Percentiles rank a stretch among this genome's conserved stretches.
phyloP scores from a whole-genome alignment of 2,888 invertebrate genomes.

The Ornithoptera alexandrae region DNA sequence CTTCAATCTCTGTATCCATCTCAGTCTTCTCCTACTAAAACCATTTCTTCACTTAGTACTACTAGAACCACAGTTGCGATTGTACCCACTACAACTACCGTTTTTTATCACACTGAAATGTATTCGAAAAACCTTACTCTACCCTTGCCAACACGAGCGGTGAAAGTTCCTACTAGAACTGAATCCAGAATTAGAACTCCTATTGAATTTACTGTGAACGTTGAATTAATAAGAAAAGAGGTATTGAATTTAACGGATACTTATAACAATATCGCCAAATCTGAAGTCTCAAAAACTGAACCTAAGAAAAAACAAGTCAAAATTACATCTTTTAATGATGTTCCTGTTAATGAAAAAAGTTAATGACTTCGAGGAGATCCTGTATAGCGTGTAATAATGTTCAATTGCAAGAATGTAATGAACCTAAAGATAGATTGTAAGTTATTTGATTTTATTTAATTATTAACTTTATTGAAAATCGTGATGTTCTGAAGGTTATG shows the following conservation, averaged over 20 bases:
- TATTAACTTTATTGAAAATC: not conserved
- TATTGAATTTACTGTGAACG: constrained; percentile 10
- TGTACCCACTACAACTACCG: not conserved
- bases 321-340: constrained; percentile 25
- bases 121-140: constrained; percentile 1
- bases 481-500: too few relatives aligned
- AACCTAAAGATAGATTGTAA: constrained; percentile 58
- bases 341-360: constrained; percentile 27
- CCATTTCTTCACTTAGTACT: not conserved
- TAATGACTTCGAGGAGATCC: constrained; percentile 40
- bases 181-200: not conserved
- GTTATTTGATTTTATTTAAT: constrained; percentile 34
- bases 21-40: not conserved
- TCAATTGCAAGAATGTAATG: constrained; percentile 46
- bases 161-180: not conserved
- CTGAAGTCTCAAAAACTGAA: not conserved
- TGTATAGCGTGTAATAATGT: constrained; percentile 63
- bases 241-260: constrained; percentile 38
- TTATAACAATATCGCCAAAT: not conserved
- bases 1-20: too few relatives aligned
- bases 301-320: constrained; percentile 10
- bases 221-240: constrained; percentile 31
- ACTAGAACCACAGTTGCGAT: not conserved
- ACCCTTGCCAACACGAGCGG: not conserved
- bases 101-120: not conserved